Conservation (phyloP, 1,140 invertebrate species). For the Brachionus manjavacas region DNA sequence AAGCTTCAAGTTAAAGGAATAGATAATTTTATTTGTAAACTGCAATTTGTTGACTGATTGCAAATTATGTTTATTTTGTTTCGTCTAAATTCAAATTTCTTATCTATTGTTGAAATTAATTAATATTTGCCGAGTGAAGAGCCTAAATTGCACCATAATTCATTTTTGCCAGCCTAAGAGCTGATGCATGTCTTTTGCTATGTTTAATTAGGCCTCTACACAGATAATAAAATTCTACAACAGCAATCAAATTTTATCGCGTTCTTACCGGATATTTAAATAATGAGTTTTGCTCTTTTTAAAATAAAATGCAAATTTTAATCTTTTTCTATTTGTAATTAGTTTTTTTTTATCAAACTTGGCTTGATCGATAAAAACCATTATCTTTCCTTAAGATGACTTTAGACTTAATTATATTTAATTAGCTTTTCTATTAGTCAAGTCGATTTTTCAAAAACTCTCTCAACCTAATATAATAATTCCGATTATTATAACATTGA, state of each 20-base stretch:
- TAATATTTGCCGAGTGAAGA: conserved; percentile 10
- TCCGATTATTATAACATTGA: not conserved
- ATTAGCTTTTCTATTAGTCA: conserved; percentile 4
- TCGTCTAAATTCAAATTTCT: not conserved
- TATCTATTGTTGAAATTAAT: conserved; percentile 24
- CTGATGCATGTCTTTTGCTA: not conserved
- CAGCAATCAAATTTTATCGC: not conserved
- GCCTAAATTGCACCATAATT: not conserved
- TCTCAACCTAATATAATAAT: not conserved
- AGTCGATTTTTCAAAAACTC: not conserved
- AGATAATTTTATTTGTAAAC: conserved; percentile 31
- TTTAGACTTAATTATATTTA: conserved; percentile 2
- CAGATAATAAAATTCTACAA: not conserved
- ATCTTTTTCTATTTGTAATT: not conserved
- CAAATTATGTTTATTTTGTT: conserved; percentile 20
- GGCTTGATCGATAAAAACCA: not conserved
- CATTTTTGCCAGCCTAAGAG: not conserved
- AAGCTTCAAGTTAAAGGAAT: not conserved
- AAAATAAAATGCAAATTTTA: conserved; percentile 15
- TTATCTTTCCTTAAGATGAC: conserved; percentile 2
- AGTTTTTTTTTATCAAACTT: not conserved
- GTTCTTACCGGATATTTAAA: conserved; percentile 25
- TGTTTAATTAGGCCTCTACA: not conserved
- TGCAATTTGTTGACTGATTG: conserved; percentile 26
- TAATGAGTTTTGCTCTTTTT: conserved; percentile 21